Conservation (phyloP, 2,113 vertebrate species). For the Diglossa brunneiventris region DNA sequence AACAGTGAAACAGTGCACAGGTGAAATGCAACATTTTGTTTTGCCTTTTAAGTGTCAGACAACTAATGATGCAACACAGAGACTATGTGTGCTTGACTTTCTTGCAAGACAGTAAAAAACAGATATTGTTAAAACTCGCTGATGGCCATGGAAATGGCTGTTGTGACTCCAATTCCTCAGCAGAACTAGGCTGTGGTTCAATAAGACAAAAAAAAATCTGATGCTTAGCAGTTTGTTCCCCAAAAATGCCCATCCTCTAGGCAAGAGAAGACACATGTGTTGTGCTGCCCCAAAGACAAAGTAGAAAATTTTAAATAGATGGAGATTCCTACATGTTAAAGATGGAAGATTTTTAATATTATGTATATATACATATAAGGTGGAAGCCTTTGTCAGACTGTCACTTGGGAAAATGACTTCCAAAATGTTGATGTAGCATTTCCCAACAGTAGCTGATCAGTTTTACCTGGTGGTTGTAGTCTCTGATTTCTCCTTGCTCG, state of each 20-base stretch:
- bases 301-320: neutral
- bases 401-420: neutral
- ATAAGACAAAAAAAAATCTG: neutral
- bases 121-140: neutral
- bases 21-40: neutral
- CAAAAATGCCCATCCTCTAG: neutral
- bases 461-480: slow-evolving; percentile 78
- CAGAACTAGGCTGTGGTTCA: neutral
- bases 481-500: slow-evolving; percentile 73
- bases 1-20: neutral
- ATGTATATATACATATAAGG: neutral
- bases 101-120: neutral
- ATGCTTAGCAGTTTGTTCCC: neutral
- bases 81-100: neutral
- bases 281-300: neutral
- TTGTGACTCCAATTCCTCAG: neutral
- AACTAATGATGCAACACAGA: neutral
- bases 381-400: neutral
- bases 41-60: neutral
- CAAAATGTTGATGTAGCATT: neutral
- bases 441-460: neutral
- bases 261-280: neutral
- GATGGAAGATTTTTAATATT: neutral
- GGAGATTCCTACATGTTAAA: neutral
- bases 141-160: neutral